Conservation (phyloP, 2,113 vertebrate species). For the Brachyhypopomus occidentalis region DNA sequence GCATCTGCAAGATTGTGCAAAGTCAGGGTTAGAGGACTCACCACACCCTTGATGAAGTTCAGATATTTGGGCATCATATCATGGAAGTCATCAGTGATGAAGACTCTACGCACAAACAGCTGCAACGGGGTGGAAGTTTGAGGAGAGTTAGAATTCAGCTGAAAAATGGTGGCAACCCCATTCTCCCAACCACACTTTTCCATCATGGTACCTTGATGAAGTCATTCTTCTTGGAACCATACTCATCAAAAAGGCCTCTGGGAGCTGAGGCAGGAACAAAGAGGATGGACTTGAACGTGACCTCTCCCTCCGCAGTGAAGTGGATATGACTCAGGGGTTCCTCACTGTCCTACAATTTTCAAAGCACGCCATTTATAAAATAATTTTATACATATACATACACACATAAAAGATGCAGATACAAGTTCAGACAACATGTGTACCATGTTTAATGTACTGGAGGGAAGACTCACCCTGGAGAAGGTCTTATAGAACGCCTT, state of each 20-base stretch:
- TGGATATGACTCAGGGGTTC: conserved; percentile 93
- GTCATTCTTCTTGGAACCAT: conserved; percentile 97
- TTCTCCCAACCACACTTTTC: neutral
- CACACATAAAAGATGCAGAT: neutral
- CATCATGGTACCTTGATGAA: conserved; percentile 86
- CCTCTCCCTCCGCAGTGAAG: conserved; percentile 97
- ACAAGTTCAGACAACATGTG: neutral
- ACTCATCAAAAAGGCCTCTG: conserved; percentile 95
- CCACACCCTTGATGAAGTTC: conserved; percentile 96
- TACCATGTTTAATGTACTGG: neutral
- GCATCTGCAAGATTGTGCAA: neutral
- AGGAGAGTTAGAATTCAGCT: neutral
- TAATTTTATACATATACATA: no score
- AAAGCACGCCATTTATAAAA: neutral
- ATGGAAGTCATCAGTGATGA: conserved; percentile 99
- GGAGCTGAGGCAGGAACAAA: conserved; percentile 93
- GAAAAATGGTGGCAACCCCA: neutral
- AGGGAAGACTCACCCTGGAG: conserved; percentile 47
- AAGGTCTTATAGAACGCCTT: conserved; percentile 95
- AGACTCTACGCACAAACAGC: conserved; percentile 96
- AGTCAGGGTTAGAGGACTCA: conserved; percentile 70
- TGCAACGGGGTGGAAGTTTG: conserved; percentile 55
- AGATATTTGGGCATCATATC: conserved; percentile 99
- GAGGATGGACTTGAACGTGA: conserved; percentile 97
- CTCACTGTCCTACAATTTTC: conserved; percentile 81